A percentile compares a stretch with the other conserved stretches of the same genome.
Evolutionary conservation across 2,113 vertebrate species (phyloP).

Genomic region (Panthera uncia): DNA sequence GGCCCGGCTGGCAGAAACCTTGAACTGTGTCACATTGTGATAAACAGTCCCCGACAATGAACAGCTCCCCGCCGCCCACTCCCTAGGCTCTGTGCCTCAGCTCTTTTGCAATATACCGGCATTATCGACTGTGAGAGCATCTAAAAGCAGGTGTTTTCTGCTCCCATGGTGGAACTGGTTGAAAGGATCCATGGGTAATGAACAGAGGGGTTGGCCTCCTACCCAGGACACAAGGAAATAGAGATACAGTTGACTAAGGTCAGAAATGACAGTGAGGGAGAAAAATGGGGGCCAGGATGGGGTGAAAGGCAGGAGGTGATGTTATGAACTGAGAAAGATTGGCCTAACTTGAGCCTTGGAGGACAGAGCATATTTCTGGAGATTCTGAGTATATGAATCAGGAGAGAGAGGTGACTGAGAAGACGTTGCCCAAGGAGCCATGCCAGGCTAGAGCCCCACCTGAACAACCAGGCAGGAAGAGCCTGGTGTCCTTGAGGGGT

Average conservation of each 20-base stretch:
- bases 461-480: neutral
- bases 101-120: neutral
- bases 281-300: neutral
- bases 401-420: neutral
- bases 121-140: neutral
- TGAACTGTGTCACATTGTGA: neutral
- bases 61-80: neutral
- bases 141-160: neutral
- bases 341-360: neutral
- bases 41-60: neutral
- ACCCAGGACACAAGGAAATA: neutral
- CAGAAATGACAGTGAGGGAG: neutral
- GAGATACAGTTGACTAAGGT: neutral
- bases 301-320: neutral
- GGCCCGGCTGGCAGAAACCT: neutral
- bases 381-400: neutral
- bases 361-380: neutral
- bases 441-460: too few relatives aligned
- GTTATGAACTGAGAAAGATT: neutral
- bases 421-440: neutral
- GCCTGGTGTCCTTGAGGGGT: neutral
- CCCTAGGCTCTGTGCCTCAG: fast-evolving
- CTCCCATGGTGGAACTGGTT: neutral
- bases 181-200: neutral
- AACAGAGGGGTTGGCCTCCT: neutral